Evolutionary conservation across 1,140 invertebrate species (phyloP).

Genomic region (Thaumatotibia leucotreta): DNA sequence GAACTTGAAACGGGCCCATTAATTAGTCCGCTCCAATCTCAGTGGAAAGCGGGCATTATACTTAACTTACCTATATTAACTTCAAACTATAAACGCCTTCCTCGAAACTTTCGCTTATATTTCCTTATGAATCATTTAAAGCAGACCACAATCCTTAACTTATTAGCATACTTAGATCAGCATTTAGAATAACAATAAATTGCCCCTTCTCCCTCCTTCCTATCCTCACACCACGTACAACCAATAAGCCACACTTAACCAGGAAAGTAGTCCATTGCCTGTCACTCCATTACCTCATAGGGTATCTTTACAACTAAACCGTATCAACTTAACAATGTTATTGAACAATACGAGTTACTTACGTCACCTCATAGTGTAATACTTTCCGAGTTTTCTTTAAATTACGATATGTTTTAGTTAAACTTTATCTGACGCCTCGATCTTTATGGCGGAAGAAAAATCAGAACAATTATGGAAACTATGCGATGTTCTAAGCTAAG

Average conservation of each 20-base stretch:
- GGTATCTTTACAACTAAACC: not conserved
- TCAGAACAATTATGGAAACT: not conserved
- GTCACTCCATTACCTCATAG: not conserved
- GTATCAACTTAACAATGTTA: not conserved
- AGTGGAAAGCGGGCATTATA: too few species aligned
- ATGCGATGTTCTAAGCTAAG: constrained; percentile 16
- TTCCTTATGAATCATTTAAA: not conserved
- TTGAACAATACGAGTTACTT: not conserved
- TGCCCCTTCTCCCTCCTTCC: not conserved
- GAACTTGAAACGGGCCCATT: too few species aligned
- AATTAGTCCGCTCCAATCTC: too few species aligned
- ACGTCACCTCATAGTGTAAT: not conserved
- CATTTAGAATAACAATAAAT: not conserved
- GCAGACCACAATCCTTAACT: not conserved
- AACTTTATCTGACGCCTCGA: not conserved
- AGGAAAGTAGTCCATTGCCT: not conserved
- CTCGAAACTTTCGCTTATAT: not conserved
- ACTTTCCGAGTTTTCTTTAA: not conserved
- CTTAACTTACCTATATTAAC: too few species aligned
- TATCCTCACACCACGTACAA: not conserved
- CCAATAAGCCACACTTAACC: not conserved
- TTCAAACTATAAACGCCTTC: not conserved
- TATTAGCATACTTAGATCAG: not conserved
- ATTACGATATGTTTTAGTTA: not conserved
- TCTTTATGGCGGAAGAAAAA: not conserved